Evolutionary conservation across 1,140 invertebrate genomes (phyloP).

Genomic region (Drusus annulatus): DNA sequence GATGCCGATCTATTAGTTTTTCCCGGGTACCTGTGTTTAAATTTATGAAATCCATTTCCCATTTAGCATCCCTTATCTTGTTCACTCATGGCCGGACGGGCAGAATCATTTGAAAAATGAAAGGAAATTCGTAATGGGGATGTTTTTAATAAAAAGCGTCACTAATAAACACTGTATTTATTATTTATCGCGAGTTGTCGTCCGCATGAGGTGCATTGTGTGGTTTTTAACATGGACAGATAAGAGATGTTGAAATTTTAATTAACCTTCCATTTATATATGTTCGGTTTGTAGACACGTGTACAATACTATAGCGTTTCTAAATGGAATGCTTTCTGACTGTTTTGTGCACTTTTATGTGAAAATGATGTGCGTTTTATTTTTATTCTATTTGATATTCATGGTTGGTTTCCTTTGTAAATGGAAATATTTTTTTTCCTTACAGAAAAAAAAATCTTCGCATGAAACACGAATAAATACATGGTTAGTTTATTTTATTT

Average conservation of each 20-base stretch:
- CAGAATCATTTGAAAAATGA: conserved; percentile 18
- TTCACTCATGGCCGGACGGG: background rate
- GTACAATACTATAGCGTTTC: no score
- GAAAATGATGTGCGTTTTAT: no score
- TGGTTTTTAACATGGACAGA: conserved; percentile 1
- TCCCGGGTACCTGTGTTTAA: background rate
- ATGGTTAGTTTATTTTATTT: no score
- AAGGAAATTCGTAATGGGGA: background rate
- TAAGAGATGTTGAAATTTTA: background rate
- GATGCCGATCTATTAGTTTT: conserved; percentile 10
- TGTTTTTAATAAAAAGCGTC: conserved; percentile 5
- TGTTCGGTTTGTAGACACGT: no score
- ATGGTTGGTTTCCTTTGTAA: no score
- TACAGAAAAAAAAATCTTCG: no score
- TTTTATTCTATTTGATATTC: no score
- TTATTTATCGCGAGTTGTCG: background rate
- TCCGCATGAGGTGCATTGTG: conserved; percentile 1
- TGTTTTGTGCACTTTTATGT: no score
- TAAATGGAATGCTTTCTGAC: no score
- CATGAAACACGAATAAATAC: no score
- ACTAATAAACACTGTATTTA: background rate
- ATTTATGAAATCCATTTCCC: conserved; percentile 11
- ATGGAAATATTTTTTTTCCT: no score
- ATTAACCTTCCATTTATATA: no score
- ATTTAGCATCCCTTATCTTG: conserved; percentile 7